Conservation (phyloP, 2,797 vertebrate genomes). For the Ctenopoma multispine region DNA sequence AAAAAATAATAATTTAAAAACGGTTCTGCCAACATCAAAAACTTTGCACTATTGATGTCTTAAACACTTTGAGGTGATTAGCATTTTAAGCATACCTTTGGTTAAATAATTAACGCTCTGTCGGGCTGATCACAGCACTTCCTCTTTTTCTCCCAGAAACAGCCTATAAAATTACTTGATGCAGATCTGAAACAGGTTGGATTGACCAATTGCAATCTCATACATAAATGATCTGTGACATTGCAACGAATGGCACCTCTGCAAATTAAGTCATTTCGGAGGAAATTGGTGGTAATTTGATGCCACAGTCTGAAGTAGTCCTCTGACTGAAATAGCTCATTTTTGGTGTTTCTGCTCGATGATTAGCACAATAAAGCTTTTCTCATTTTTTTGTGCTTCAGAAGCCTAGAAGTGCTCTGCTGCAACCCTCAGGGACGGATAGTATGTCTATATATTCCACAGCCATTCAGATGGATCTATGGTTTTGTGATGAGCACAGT, state of each 20-base stretch:
- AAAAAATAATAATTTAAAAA: not conserved
- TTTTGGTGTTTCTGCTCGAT: conserved; percentile 45
- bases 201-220: conserved; percentile 66
- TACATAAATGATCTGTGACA: conserved; percentile 62
- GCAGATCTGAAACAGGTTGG: conserved; percentile 50
- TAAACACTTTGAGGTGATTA: conserved; percentile 54
- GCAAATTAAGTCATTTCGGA: conserved; percentile 62
- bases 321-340: conserved; percentile 35
- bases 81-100: conserved; percentile 56
- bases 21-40: conserved; percentile 31
- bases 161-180: conserved; percentile 45
- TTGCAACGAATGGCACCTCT: conserved; percentile 55
- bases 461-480: conserved; percentile 3
- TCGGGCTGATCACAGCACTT: conserved; percentile 41
- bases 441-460: conserved; percentile 24
- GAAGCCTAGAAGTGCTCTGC: conserved; percentile 30
- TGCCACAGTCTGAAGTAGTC: conserved; percentile 51
- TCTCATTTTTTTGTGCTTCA: conserved; percentile 23
- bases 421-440: conserved; percentile 24
- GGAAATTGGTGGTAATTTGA: conserved; percentile 68
- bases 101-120: conserved; percentile 59
- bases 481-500: conserved; percentile 2
- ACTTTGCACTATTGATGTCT: conserved; percentile 34
- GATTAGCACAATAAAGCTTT: conserved; percentile 56
- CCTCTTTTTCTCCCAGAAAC: conserved; percentile 24